phyloP scores from a whole-genome alignment of 2,888 invertebrate genomes.

The Lasioglossum zephyrum region DNA sequence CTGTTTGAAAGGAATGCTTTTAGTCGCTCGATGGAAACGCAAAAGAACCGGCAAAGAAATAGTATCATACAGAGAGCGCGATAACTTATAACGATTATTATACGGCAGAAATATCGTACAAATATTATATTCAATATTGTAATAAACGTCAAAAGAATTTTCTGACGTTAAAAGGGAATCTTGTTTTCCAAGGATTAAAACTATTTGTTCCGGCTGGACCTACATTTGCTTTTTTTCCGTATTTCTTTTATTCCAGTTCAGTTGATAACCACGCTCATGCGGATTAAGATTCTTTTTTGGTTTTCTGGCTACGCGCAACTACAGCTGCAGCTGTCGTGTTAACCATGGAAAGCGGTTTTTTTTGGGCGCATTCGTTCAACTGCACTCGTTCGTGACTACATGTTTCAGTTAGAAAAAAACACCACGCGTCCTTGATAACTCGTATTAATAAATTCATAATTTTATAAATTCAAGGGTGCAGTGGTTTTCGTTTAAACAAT shows the following conservation, averaged over 20 bases:
- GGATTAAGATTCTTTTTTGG: constrained; percentile 4
- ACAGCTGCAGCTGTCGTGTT: constrained; percentile 5
- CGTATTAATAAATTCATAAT: neutral
- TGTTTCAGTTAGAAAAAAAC: neutral
- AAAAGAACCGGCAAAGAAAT: neutral
- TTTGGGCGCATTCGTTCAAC: neutral
- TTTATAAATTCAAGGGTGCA: neutral
- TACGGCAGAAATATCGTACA: neutral
- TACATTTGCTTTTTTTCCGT: neutral
- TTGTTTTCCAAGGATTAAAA: neutral
- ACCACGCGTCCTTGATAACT: neutral
- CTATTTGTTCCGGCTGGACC: neutral
- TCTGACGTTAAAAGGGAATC: neutral
- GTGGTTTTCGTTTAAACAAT: neutral
- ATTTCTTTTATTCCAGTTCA: neutral
- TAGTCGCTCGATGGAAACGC: neutral
- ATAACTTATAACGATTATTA: neutral
- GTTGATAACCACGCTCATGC: constrained; percentile 5
- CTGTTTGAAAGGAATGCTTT: neutral
- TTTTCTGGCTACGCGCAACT: neutral
- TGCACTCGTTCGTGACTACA: neutral
- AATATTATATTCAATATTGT: neutral
- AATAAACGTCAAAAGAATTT: neutral
- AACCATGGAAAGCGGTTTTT: neutral
- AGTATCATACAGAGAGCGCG: neutral